These are phyloP conservation scores for Manis pentadactyla DNA, from an alignment of 2,797 vertebrate genomes.

Conservation along the genomic window DNA sequence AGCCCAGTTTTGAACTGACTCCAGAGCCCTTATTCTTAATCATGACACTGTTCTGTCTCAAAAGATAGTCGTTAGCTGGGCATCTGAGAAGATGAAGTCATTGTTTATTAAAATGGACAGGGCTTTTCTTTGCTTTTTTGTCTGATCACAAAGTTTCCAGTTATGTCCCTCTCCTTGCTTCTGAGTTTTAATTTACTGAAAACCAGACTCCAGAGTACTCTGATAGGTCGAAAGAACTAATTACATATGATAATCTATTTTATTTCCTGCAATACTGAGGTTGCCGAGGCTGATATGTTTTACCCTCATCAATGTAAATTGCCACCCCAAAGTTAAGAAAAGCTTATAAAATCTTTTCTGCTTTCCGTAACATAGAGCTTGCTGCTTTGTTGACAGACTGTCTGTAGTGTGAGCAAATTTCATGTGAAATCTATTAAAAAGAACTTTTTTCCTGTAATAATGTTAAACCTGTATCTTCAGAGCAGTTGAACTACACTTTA, in stretches of 20 bases:
- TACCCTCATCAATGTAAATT: not conserved
- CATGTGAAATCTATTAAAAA: not conserved
- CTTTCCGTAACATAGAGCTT: not conserved
- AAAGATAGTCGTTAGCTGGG: not conserved
- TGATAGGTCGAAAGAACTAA: not conserved
- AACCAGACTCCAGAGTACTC: not conserved
- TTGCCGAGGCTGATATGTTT: not conserved
- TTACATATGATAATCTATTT: constrained; percentile 23
- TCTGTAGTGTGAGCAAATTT: constrained; percentile 46
- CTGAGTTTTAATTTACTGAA: constrained; percentile 17
- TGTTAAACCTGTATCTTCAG: constrained; percentile 60
- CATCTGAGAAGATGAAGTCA: not conserved
- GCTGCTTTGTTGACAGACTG: not conserved
- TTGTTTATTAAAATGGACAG: not conserved
- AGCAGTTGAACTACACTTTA: constrained; percentile 52
- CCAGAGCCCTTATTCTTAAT: not conserved
- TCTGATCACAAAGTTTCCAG: not conserved
- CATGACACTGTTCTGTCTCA: not conserved
- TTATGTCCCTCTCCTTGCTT: constrained; percentile 3
- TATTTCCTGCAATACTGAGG: constrained; percentile 24
- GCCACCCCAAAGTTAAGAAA: not conserved
- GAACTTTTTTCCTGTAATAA: not conserved
- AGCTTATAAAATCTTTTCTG: not conserved
- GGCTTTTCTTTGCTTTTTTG: not conserved
- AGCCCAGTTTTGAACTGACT: not conserved